Percentiles rank a stretch among this genome's conserved stretches.
Conservation (phyloP, 1,140 invertebrate genomes). For the Epicauta chinensis region DNA sequence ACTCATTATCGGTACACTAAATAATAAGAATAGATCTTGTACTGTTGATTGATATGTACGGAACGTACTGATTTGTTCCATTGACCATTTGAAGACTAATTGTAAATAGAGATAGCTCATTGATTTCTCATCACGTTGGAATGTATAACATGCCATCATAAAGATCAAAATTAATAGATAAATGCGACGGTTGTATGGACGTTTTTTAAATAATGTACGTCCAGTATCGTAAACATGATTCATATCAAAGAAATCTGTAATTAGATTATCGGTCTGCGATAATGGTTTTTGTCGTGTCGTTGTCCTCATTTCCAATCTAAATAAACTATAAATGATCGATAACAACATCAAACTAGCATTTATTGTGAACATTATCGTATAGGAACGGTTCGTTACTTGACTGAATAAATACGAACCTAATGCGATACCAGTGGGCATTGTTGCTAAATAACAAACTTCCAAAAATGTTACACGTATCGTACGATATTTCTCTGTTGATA, state of each 20-base stretch:
- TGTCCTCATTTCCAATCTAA: slow-evolving; percentile 60
- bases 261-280: slow-evolving; percentile 49
- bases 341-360: slow-evolving; percentile 54
- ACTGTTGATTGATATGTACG: slow-evolving; percentile 59
- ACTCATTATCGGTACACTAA: slow-evolving; percentile 62
- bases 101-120: slow-evolving; percentile 63
- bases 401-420: slow-evolving; percentile 53
- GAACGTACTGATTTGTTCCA: slow-evolving; percentile 50
- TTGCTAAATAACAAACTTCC: slow-evolving; percentile 64
- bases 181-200: slow-evolving; percentile 49
- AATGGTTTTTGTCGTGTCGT: slow-evolving; percentile 52
- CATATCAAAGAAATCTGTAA: slow-evolving; percentile 64
- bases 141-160: slow-evolving; percentile 68
- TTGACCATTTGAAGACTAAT: slow-evolving; percentile 60
- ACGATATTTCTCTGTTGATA: slow-evolving; percentile 54
- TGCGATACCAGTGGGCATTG: slow-evolving; percentile 67
- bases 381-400: slow-evolving; percentile 52
- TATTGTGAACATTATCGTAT: slow-evolving; percentile 62
- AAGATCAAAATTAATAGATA: slow-evolving; percentile 59
- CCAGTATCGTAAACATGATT: slow-evolving; percentile 57
- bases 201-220: slow-evolving; percentile 46
- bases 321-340: slow-evolving; percentile 55
- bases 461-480: slow-evolving; percentile 66
- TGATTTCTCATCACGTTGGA: slow-evolving; percentile 68
- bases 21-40: slow-evolving; percentile 58